Base-by-base conservation (phyloP, 2,113 vertebrate species). In the Zosterops hypoxanthus region DNA sequence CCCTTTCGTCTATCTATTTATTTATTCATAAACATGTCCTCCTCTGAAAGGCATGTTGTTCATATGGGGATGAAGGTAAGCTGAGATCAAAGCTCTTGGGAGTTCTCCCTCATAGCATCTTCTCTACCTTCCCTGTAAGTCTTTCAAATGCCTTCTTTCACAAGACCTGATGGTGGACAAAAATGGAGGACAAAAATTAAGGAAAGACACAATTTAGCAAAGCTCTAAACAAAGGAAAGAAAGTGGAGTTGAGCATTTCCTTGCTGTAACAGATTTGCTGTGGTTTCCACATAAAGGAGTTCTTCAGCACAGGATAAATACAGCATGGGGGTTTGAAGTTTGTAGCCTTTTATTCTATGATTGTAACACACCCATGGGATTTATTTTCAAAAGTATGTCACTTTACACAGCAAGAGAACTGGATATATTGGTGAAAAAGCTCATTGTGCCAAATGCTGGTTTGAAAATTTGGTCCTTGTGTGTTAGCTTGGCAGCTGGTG, bases 11-110 rank as follows among this genome's bases (percentile, higher is more conserved):
- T 96, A 18, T 91, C 34, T 96, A 18, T 96, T 97, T 96, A 92
- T 96, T 97, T 97, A 97, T 97, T 90, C 70, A 95, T 95, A 78
- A 95, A 63, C 59, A 12, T 63, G 36, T 55, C 77, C 53, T 95
- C 53, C 25, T 97, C 97, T 97, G 88, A 80, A 94, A 97, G 88
- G 71, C 41, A 25, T 64, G 56, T 88, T 95, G 65, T 92, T 57
- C 17, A 1, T 80, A 50, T 69, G 86, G n/a, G 55, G 77, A 94
- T 96, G 76, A 95, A 97, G 75, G 91, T 94, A 82, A 83, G 64
- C 82, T 95, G 29, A 96, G 72, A 97, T 91, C 82, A 97, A 95
- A 95, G 90, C 68, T 89, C 84, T 44, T 71, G 53, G 66, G 71
- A 96, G 78, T 80, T 88, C 44, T 95, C 24, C 47, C 68, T 91